Evolutionary conservation across 2,113 vertebrate genomes (phyloP), one percentile per base, ranked within the genome.

Genomic region (Tyrannus savana): DNA sequence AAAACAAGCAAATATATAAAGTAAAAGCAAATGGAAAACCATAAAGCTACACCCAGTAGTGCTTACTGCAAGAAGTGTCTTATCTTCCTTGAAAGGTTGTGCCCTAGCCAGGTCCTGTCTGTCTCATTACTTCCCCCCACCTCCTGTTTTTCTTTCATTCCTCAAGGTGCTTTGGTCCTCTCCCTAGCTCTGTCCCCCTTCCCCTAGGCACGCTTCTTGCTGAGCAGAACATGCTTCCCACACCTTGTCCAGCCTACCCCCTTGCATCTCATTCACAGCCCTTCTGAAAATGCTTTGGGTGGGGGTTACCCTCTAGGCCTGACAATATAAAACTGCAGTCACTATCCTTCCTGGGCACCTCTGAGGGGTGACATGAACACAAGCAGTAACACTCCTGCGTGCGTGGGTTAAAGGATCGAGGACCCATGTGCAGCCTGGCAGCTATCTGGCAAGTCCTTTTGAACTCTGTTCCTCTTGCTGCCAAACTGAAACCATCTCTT

Each of bases 401-500:
- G 28, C 4, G 2, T 7, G 6, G 7, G 11, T 23, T 63, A 66
- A 71, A 8, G 25, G 27, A 42, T 8, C 0, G 0, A 74, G 49
- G 22, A 53, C 13, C 7, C 14, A 7, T 6, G 6, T 46, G 24
- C 11, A 72, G 53, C 10, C 24, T 79, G 49, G 25, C 10, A 58
- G 33, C 14, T 17, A 62, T 11, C 17, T 88, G 31, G 28, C 12
- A 55, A 50, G n/a, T 81, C 23, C 15, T 71, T 71, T 76, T 35
- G 67, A 86, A 84, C 7, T 11, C 16, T 44, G 14, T 19, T 47
- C 12, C 21, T 52, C 60, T 74, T 2, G 0, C 22, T 90, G 66
- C 12, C 47, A 55, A 8, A 31, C 22, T 71, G 47, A 78, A 71
- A 42, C 7, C 14, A n/a, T 27, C 5, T 59, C 28, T 73, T 67